These are phyloP conservation scores for Heterodera schachtii DNA, from an alignment of 1,140 invertebrate species.

Conservation along the genomic window DNA sequence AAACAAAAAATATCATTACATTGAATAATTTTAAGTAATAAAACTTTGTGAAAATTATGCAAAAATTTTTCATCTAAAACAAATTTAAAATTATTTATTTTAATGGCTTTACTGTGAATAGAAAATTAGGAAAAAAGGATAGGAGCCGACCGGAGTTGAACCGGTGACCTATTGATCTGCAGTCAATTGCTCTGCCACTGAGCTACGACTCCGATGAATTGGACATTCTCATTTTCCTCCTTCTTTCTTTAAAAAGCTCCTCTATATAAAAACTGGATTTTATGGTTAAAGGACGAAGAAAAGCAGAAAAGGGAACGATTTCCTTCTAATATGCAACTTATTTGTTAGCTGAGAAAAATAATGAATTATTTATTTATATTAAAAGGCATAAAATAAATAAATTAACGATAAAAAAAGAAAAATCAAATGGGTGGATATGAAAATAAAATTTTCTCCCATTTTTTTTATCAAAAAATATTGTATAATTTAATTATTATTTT, in stretches of 20 bases:
- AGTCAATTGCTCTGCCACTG: slow-evolving; percentile 35
- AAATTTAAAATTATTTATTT: no score
- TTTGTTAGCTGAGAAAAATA: neutral
- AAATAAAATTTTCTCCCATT: no score
- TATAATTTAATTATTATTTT: neutral
- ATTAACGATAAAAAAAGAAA: neutral
- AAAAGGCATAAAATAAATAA: neutral
- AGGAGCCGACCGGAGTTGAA: slow-evolving; percentile 28
- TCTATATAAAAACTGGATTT: neutral
- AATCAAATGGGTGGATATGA: no score
- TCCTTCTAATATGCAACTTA: neutral
- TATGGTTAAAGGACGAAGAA: neutral
- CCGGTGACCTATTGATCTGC: slow-evolving; percentile 33
- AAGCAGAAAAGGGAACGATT: neutral
- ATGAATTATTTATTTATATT: neutral
- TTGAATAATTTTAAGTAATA: no score
- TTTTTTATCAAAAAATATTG: no score
- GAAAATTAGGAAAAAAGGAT: neutral
- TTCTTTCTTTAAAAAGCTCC: neutral
- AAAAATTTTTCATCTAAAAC: no score
- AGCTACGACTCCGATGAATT: slow-evolving; percentile 17
- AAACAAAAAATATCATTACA: no score
- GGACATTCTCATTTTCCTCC: neutral
- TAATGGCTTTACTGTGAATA: neutral
- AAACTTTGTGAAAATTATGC: no score